Evolutionary conservation across 2,888 invertebrate species (phyloP).

Genomic region (Aphodius granarius): DNA sequence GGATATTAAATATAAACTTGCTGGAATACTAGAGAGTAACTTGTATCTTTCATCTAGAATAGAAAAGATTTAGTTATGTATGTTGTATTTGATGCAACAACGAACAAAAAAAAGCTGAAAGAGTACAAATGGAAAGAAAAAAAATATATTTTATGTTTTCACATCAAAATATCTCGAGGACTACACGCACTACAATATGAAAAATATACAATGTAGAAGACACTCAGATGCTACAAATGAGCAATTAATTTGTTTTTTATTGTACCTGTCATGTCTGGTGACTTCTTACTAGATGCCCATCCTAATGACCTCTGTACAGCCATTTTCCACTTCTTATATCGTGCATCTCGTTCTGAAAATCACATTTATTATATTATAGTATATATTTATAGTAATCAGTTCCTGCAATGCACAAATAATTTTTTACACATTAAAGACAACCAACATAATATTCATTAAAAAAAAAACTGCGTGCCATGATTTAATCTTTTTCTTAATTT

Average conservation of each 20-base stretch:
- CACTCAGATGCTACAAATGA: slow-evolving; percentile 17
- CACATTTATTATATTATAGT: slow-evolving; percentile 9
- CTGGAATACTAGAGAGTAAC: slow-evolving; percentile 78
- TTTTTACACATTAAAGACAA: no score
- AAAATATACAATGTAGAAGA: slow-evolving; percentile 9
- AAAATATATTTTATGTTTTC: no score
- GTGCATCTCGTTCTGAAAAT: slow-evolving; percentile 66
- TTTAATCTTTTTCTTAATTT: no score
- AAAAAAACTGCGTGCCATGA: no score
- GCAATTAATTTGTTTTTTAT: slow-evolving; percentile 16
- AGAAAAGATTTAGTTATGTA: slow-evolving; percentile 40
- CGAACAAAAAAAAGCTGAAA: slow-evolving; percentile 9
- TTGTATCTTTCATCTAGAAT: slow-evolving; percentile 76
- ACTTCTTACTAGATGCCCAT: slow-evolving; percentile 80
- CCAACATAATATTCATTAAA: no score
- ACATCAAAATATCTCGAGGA: slow-evolving; percentile 22
- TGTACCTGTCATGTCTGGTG: slow-evolving; percentile 77
- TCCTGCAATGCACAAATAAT: no score
- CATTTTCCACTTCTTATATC: slow-evolving; percentile 93
- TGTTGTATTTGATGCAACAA: slow-evolving; percentile 7
- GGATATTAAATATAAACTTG: slow-evolving; percentile 71
- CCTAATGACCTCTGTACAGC: slow-evolving; percentile 90
- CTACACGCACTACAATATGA: not conserved
- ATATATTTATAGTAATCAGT: no score
- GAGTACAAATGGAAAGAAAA: slow-evolving; percentile 15